A percentile compares a stretch with the other conserved stretches of the same genome.
phyloP scores from a whole-genome alignment of 2,113 vertebrate species.

The Sebastes schlegelii region DNA sequence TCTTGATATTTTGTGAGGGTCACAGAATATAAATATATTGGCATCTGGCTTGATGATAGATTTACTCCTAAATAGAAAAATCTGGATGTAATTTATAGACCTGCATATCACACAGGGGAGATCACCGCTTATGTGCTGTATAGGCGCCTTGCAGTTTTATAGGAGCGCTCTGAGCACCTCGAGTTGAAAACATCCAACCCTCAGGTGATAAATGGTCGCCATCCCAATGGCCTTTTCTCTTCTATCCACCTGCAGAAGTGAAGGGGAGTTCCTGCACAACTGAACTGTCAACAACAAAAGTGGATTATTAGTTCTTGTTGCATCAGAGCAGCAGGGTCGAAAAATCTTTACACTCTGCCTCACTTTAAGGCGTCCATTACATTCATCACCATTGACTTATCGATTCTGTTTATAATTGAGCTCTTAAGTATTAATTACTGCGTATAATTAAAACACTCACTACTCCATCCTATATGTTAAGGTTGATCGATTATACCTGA shows the following conservation, averaged over 20 bases:
- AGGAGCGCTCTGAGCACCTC: background rate
- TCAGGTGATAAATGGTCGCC: background rate
- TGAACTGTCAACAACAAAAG: background rate
- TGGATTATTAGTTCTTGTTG: background rate
- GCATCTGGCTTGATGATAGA: background rate
- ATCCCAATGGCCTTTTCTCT: background rate
- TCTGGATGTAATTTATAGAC: constrained; percentile 3
- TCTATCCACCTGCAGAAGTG: background rate
- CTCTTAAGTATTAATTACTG: constrained; percentile 1
- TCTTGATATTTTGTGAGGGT: background rate
- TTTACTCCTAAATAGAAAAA: background rate
- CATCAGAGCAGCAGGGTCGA: background rate
- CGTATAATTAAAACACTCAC: background rate
- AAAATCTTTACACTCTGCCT: background rate
- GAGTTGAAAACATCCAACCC: background rate
- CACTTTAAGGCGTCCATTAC: background rate
- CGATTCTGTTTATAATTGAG: background rate
- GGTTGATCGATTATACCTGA: background rate
- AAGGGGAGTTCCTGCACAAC: background rate
- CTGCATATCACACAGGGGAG: background rate
- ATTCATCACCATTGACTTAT: constrained; percentile 13
- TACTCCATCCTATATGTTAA: background rate
- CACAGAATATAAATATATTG: constrained; percentile 3
- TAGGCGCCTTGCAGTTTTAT: background rate
- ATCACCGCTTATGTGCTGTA: background rate